Base-by-base conservation (phyloP, 35 echinoderm and acorn worm genomes). In the Hemicentrotus pulcherrimus region DNA sequence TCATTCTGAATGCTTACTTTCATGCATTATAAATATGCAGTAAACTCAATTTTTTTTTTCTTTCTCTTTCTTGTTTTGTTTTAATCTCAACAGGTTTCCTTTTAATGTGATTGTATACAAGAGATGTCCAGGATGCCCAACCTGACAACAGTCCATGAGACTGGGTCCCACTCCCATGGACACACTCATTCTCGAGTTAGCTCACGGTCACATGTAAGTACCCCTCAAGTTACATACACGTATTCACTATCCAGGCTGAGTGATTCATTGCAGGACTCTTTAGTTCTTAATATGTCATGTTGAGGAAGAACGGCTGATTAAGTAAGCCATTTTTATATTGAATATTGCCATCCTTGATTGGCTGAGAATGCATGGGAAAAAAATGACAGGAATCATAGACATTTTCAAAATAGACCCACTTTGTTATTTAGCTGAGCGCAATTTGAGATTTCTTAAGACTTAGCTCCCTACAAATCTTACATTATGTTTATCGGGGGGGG, bases 121-220 rank as follows among this genome's bases (percentile, higher is more conserved):
- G 91, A 46, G 46, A 93, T 93, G 91, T 93, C 91, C 91, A 93
- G 91, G 46, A 93, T 58, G 91, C 91, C 91, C 16, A 93, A 93
- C 48, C 91, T 93, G 91, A 93, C 91, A 55, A 93, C 91, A 18
- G 91, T 93, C 91, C 91, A 93, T 24, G 91, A 93, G 91, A 31
- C 14, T 47, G 46, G 91, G 30, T 47, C 46, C 48, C 88, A 90
- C 32, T 33, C 88, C 13, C 88, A 90, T 90, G 32, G 32, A 47
- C 91, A 93, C 46, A 14, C 46, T 46, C 91, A 93, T 31, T 47
- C 91, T 58, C 91, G 48, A 46, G 91, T 47, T 31, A 58, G 91
- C 47, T 58, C 91, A 93, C 91, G 91, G 30, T 31, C 46, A 93
- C 91, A 93, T 93, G 91, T 93, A 93, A 93, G 91, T 48, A 10